Conservation (phyloP, 2,888 invertebrate species). For the Drosophila cyrtoloma region DNA sequence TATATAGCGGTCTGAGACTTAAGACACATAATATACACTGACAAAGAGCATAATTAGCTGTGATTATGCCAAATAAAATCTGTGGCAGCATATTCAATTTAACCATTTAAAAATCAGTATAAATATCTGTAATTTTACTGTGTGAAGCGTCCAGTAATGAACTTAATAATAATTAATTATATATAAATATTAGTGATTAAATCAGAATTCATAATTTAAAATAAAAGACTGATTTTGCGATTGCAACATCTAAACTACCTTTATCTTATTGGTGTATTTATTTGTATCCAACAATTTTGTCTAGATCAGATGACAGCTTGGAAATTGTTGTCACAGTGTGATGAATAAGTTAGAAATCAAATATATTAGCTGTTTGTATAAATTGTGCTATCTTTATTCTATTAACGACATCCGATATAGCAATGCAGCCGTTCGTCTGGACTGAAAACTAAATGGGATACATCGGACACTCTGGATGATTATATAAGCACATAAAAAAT, state of each 20-base stretch:
- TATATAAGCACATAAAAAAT: not conserved
- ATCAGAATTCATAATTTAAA: not conserved
- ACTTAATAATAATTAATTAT: not conserved
- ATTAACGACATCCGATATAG: not conserved
- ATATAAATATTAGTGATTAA: not conserved
- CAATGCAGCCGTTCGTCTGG: not conserved
- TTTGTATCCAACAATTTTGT: not conserved
- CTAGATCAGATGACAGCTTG: not conserved
- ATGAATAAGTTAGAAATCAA: not conserved
- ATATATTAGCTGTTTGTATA: not conserved
- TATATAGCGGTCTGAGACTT: not conserved
- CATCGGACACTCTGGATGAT: not conserved
- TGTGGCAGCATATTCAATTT: not conserved
- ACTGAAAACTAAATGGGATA: conserved; percentile 2
- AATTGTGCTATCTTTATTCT: not conserved
- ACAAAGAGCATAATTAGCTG: not conserved
- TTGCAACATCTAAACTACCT: not conserved
- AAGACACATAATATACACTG: not conserved
- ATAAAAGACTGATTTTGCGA: not conserved
- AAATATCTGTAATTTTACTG: not conserved
- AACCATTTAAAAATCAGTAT: not conserved
- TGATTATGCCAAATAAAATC: not conserved
- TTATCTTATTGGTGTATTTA: not conserved
- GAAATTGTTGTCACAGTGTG: conserved; percentile 1
- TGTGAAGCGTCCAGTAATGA: not conserved